Percentiles rank a stretch among this genome's conserved stretches.
Conservation (phyloP, 2,113 vertebrate genomes). For the Tympanuchus pallidicinctus region DNA sequence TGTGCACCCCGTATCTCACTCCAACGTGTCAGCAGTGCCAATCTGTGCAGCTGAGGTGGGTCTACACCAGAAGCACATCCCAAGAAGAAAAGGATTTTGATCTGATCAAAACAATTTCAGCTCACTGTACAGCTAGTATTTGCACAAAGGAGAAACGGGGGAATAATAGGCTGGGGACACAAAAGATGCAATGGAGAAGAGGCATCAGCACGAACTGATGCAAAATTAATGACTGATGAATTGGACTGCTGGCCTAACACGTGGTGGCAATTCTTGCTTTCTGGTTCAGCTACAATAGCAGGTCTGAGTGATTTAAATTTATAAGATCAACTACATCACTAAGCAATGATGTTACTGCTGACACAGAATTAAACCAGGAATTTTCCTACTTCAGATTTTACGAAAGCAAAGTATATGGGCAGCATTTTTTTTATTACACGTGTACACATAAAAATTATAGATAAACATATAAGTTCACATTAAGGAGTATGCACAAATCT, state of each 20-base stretch:
- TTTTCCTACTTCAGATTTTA: background rate
- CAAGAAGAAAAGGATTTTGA: background rate
- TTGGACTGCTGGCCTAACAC: background rate
- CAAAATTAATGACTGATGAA: background rate
- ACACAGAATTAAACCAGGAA: background rate
- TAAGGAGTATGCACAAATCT: background rate
- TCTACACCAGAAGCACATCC: background rate
- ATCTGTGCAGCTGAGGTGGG: background rate
- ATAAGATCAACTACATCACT: constrained; percentile 3
- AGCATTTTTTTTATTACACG: background rate
- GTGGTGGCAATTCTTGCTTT: background rate
- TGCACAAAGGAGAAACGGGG: background rate
- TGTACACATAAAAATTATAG: background rate
- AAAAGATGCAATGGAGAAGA: background rate
- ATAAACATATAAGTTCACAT: background rate
- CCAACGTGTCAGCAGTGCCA: background rate
- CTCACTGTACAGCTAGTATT: background rate
- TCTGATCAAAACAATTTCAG: background rate
- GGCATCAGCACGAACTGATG: background rate
- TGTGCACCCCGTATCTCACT: rapidly evolving
- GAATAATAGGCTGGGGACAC: background rate
- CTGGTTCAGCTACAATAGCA: background rate
- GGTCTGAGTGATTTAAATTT: background rate
- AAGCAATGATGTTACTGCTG: background rate
- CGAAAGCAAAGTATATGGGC: background rate